Conservation (phyloP, 2,113 vertebrate genomes). For the Piaya cayana region DNA sequence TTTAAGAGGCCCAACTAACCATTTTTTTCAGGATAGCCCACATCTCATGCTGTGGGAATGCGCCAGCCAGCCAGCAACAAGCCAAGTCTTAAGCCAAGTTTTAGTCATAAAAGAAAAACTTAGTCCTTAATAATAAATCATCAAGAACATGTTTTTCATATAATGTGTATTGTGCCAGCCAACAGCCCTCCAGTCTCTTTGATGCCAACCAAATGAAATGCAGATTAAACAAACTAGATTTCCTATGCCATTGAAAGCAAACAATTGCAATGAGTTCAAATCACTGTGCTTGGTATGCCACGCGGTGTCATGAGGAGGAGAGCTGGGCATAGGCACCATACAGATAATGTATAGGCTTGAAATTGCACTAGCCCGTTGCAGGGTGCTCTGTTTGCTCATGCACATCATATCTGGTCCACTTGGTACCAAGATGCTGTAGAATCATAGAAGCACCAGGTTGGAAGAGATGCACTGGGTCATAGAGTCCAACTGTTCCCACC, state of each 20-base stretch:
- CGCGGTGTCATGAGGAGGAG: rapidly evolving
- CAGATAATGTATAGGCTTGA: neutral
- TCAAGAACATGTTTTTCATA: neutral
- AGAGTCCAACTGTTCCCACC: no score
- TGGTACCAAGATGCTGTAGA: neutral
- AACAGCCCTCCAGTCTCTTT: neutral
- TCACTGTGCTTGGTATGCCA: rapidly evolving
- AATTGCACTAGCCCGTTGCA: neutral
- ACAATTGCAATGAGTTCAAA: neutral
- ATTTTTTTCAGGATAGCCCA: neutral
- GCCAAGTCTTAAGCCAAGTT: conserved; percentile 27
- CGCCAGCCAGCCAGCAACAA: neutral
- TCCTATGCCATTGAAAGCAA: neutral
- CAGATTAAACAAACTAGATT: conserved; percentile 22
- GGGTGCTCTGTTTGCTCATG: neutral
- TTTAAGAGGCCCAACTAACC: neutral
- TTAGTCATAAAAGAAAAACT: conserved; percentile 35
- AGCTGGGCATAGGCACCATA: rapidly evolving
- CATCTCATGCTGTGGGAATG: neutral
- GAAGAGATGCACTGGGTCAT: no score
- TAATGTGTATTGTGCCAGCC: neutral
- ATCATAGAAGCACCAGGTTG: no score
- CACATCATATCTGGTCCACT: rapidly evolving
- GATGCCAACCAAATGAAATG: conserved; percentile 21
- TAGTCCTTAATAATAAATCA: conserved; percentile 16